Evolutionary conservation across 2,797 vertebrate species (phyloP), one percentile per base, ranked within the genome.

Genomic region (Glossophaga mutica): DNA sequence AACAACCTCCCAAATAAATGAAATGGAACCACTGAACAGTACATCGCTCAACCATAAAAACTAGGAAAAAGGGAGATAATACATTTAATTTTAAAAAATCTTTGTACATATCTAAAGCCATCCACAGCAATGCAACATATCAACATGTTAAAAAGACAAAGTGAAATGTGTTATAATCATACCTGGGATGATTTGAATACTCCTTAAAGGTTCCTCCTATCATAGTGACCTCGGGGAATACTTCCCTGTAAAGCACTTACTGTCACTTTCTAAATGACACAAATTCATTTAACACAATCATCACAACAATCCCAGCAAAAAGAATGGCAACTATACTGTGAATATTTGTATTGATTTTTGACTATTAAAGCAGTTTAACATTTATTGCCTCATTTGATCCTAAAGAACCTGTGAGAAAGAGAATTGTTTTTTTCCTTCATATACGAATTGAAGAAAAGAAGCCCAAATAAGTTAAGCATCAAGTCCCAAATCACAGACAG

Each of bases 271-370:
- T 88, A 87, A 74, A 76, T 21, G 42, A 62, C 32, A 78, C 62
- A n/a, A 6, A 2, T 15, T 82, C 87, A 10, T 87, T 82, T 50
- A 44, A 18, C 39, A 82, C 15, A 48, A 50, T 77, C 46, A 65
- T 4, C 21, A 68, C 21, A 24, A 22, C 4, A 91, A 18, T 39
- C 52, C 32, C 62, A 3, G 50, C 2, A 70, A 83, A 83, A 88
- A 83, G 29, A 84, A 77, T 22, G 32, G 34, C 83, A 84, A 77
- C 44, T 52, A 1, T 65, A 78, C 26, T 70, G 14, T 46, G 44
- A 91, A 88, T 78, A 96, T 83, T 77, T 96, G 24, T 70, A 87
- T 42, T 94, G 59, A 87, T 55, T 83, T 88, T 94, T 76, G 7
- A 77, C 82, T 83, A 29, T 71, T 94, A 57, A 83, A 88, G 44